Evolutionary conservation across 2,888 invertebrate genomes (phyloP), one percentile per base, ranked within the genome.

Genomic region (Neoaliturus tenellus): DNA sequence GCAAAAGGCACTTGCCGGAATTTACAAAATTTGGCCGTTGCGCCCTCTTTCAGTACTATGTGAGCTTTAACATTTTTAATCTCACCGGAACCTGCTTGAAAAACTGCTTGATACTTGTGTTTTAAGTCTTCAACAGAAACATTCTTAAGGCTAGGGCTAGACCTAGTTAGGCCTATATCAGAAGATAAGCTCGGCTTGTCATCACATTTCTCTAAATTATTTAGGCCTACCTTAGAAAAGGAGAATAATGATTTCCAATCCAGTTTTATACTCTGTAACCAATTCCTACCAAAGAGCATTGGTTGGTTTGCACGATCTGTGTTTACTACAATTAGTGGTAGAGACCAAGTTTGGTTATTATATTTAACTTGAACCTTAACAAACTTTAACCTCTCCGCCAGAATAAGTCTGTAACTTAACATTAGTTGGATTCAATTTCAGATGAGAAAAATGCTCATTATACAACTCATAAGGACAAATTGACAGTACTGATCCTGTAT

Each of bases 1-100:
- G 51, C 75, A 31, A 75, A 75, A 14, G 82, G 82, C 3, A 82
- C 82, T 12, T 1, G 39, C 25, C 48, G 41, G n/a, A n/a, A n/a
- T n/a, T n/a, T n/a, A n/a, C n/a, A n/a, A n/a, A n/a, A n/a, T n/a
- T n/a, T n/a, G n/a, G n/a, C n/a, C n/a, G n/a, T n/a, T n/a, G n/a
- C n/a, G n/a, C n/a, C n/a, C n/a, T n/a, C n/a, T n/a, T n/a, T n/a
- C n/a, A n/a, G n/a, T n/a, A n/a, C n/a, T n/a, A n/a, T n/a, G n/a
- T n/a, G n/a, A n/a, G n/a, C n/a, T n/a, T n/a, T n/a, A n/a, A n/a
- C n/a, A n/a, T n/a, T n/a, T n/a, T n/a, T n/a, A n/a, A n/a, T n/a
- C n/a, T n/a, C n/a, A n/a, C n/a, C n/a, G n/a, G n/a, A n/a, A n/a
- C n/a, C n/a, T n/a, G n/a, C n/a, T n/a, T n/a, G n/a, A n/a, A n/a